Conservation (phyloP, 2,797 vertebrate genomes). For the Epinephelus malabaricus region DNA sequence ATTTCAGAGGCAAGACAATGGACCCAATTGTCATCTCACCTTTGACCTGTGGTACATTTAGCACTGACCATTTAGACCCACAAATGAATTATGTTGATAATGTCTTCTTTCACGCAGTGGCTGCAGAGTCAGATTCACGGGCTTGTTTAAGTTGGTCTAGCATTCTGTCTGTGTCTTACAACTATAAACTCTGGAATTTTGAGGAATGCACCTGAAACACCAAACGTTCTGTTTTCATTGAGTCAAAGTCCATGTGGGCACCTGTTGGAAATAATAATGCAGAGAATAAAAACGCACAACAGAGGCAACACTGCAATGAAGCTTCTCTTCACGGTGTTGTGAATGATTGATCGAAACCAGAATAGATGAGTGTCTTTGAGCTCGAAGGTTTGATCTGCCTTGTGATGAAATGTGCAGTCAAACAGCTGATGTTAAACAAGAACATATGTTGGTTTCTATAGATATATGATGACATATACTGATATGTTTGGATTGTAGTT, state of each 20-base stretch:
- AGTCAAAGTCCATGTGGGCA: not conserved
- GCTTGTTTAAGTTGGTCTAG: slow-evolving; percentile 59
- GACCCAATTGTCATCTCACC: slow-evolving; percentile 66
- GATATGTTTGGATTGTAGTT: not conserved
- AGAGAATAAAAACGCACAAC: not conserved
- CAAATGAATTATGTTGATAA: slow-evolving; percentile 62
- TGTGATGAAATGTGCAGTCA: not conserved
- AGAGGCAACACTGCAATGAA: not conserved
- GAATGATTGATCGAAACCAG: slow-evolving; percentile 35
- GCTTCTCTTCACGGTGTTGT: not conserved
- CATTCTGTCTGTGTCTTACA: slow-evolving; percentile 12
- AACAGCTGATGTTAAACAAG: not conserved
- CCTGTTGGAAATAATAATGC: slow-evolving; percentile 25
- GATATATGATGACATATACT: not conserved
- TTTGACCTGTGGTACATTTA: slow-evolving; percentile 74
- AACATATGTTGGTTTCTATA: not conserved
- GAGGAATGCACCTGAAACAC: not conserved
- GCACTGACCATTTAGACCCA: slow-evolving; percentile 39
- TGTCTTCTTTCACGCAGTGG: slow-evolving; percentile 39
- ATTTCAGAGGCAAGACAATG: slow-evolving; percentile 72
- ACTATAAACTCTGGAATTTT: not conserved
- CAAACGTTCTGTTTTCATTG: not conserved
- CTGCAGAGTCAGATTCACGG: slow-evolving; percentile 28
- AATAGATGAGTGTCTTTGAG: not conserved
- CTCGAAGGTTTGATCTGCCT: not conserved